These are phyloP conservation scores for Arctia plantaginis DNA, from an alignment of 2,888 invertebrate species.

Conservation along the genomic window DNA sequence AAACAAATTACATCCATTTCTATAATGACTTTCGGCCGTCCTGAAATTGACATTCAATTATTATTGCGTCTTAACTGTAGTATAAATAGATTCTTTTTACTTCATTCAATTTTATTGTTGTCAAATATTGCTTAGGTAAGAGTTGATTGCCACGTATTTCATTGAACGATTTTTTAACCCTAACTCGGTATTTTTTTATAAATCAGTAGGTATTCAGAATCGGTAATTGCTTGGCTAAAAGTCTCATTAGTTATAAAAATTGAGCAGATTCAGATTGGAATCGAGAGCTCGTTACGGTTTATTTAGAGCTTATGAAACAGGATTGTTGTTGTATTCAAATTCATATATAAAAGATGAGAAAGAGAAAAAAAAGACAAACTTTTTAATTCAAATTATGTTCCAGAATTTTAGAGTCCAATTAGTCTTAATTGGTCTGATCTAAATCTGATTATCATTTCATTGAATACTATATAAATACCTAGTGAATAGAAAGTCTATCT, in stretches of 20 bases:
- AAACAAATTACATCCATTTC: slow-evolving; percentile 26
- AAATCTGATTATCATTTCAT: background rate
- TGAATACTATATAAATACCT: background rate
- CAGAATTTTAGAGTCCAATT: background rate
- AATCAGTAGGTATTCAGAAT: slow-evolving; percentile 21
- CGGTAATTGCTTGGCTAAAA: slow-evolving; percentile 36
- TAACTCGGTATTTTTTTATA: slow-evolving; percentile 35
- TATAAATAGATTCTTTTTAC: slow-evolving; percentile 25
- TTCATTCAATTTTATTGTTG: slow-evolving; percentile 32
- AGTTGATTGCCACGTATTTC: slow-evolving; percentile 41
- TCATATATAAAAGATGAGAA: background rate
- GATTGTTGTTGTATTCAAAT: background rate
- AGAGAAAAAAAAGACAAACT: background rate
- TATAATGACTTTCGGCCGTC: slow-evolving; percentile 20
- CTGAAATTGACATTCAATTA: slow-evolving; percentile 35
- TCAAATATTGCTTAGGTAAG: slow-evolving; percentile 26
- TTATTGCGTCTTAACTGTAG: slow-evolving; percentile 28
- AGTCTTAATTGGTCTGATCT: background rate
- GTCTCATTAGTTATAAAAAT: slow-evolving; percentile 33
- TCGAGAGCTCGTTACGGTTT: slow-evolving; percentile 7
- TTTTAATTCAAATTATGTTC: background rate
- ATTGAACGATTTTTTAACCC: slow-evolving; percentile 42
- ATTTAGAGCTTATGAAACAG: slow-evolving; percentile 15
- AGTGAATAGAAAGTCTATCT: too few relatives aligned
- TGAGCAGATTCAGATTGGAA: slow-evolving; percentile 22